Conservation (phyloP, 2,797 vertebrate species). For the Tokudaia tokunoshimensis region DNA sequence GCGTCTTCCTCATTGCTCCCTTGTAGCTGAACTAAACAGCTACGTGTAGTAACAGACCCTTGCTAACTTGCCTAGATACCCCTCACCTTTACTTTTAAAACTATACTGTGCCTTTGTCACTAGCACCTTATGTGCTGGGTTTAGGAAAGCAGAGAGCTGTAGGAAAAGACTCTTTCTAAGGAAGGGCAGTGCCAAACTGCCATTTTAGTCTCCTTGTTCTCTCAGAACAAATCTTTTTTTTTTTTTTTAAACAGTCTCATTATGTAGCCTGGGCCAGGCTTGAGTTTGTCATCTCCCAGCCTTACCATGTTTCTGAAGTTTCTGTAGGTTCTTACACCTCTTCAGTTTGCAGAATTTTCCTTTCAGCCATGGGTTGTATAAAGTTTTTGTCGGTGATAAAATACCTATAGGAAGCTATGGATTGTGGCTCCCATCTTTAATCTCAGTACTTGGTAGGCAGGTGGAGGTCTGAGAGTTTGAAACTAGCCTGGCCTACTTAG, state of each 20-base stretch:
- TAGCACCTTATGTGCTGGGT: neutral
- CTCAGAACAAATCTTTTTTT: neutral
- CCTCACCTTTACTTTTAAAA: constrained; percentile 48
- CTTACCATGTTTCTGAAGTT: neutral
- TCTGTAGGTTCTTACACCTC: neutral
- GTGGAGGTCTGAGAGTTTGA: neutral
- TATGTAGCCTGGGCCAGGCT: neutral
- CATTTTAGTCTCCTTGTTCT: neutral
- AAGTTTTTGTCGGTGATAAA: constrained; percentile 24
- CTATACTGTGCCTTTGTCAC: constrained; percentile 20
- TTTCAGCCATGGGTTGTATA: constrained; percentile 35
- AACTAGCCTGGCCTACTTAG: neutral
- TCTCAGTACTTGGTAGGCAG: too few species aligned
- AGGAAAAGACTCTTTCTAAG: constrained; percentile 13
- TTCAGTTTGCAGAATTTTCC: neutral
- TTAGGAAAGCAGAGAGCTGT: neutral
- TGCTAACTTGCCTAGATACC: neutral
- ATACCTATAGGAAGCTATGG: neutral
- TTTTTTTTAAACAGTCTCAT: neutral
- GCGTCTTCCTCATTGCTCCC: neutral
- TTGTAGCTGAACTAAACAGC: constrained; percentile 19
- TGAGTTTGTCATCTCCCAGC: too few species aligned
- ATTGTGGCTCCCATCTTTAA: neutral
- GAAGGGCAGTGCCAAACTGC: neutral
- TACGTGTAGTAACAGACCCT: neutral